Evolutionary conservation across 2,888 invertebrate species (phyloP).

Genomic region (Eristalis tenax): DNA sequence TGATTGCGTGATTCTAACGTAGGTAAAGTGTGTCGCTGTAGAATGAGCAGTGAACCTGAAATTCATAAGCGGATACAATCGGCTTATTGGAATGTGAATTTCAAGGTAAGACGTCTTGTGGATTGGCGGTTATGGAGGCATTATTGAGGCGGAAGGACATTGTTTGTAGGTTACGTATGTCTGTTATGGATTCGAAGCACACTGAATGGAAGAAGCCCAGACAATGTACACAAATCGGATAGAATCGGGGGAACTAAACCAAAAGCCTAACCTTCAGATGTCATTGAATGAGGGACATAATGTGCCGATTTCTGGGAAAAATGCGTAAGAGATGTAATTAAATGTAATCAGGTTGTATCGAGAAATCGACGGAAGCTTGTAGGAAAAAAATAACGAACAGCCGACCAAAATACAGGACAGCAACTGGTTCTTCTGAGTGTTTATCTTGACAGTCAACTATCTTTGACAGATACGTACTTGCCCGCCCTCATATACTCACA

Average conservation of each 20-base stretch:
- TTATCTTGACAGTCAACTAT: too few relatives aligned
- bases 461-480: too few relatives aligned
- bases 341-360: not conserved
- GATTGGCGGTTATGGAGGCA: slow-evolving; percentile 6
- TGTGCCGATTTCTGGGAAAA: not conserved
- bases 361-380: not conserved
- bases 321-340: not conserved
- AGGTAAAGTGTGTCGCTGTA: not conserved
- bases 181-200: not conserved
- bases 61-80: slow-evolving; percentile 27
- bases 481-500: too few relatives aligned
- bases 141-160: not conserved
- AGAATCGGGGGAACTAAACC: not conserved
- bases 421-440: too few relatives aligned
- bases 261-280: not conserved
- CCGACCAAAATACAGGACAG: too few relatives aligned
- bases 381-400: too few relatives aligned
- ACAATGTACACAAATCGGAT: not conserved
- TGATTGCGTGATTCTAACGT: not conserved
- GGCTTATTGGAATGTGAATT: slow-evolving; percentile 29
- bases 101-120: slow-evolving; percentile 22
- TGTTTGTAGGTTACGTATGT: not conserved
- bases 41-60: slow-evolving; percentile 24
- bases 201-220: not conserved
- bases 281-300: not conserved